Percentiles rank a stretch among this genome's conserved stretches.
Evolutionary conservation across 2,113 vertebrate genomes (phyloP).

Genomic region (Erinaceus europaeus): DNA sequence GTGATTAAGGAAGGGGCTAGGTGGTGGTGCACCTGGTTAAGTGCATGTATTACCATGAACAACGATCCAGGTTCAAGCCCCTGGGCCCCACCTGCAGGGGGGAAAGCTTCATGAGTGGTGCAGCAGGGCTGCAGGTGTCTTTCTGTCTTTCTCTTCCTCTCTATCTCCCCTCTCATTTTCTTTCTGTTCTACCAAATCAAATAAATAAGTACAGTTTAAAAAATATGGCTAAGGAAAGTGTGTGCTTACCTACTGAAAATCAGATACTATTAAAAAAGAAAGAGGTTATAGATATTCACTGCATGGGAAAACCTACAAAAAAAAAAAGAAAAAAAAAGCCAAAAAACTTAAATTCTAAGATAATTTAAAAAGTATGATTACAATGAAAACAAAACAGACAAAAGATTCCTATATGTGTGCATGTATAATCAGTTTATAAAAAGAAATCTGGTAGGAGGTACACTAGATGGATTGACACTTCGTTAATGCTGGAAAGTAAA

Average conservation of each 20-base stretch:
- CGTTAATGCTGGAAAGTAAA: not conserved
- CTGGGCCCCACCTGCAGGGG: too few species aligned
- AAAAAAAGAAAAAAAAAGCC: not conserved
- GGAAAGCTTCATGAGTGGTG: too few species aligned
- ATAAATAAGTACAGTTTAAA: too few species aligned
- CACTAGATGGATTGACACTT: not conserved
- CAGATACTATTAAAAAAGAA: not conserved
- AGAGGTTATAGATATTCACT: not conserved
- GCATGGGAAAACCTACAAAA: not conserved
- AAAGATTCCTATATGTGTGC: not conserved
- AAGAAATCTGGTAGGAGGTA: not conserved
- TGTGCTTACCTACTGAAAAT: not conserved
- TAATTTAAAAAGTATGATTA: not conserved
- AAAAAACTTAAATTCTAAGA: not conserved
- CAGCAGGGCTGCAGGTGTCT: too few species aligned
- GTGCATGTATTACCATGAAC: too few species aligned
- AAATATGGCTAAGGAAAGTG: too few species aligned
- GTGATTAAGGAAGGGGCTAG: not conserved
- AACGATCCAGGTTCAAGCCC: too few species aligned
- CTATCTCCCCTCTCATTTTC: too few species aligned
- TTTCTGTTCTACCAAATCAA: too few species aligned
- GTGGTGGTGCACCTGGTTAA: too few species aligned
- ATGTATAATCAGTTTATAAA: not conserved
- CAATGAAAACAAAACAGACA: not conserved
- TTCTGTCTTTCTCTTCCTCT: too few species aligned